phyloP scores from a whole-genome alignment of 2,113 vertebrate species.

The Pongo abelii region DNA sequence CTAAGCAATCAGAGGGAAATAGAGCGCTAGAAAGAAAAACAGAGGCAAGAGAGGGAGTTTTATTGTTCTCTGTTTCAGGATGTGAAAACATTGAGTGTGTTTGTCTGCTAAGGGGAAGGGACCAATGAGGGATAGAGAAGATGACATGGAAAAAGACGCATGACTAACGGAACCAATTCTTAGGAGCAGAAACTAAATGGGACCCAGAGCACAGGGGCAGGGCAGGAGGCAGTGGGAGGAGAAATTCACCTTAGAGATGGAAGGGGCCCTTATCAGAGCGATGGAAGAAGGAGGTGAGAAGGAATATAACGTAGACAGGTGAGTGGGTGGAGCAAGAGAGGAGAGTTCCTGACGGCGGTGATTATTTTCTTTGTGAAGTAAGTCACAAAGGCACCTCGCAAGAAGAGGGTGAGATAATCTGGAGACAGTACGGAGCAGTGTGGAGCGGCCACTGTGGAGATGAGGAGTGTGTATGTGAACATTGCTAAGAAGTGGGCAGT shows the following conservation, averaged over 20 bases:
- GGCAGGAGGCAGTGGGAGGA: background rate
- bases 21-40: background rate
- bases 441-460: background rate
- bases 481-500: background rate
- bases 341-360: background rate
- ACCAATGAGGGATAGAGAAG: background rate
- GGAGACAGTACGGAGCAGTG: background rate
- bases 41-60: background rate
- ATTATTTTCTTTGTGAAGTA: background rate
- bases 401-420: background rate
- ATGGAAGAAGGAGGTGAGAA: background rate
- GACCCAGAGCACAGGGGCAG: background rate
- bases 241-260: background rate
- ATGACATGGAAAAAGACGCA: background rate
- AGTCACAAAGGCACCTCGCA: background rate
- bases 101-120: background rate
- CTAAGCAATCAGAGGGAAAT: background rate
- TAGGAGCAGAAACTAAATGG: background rate
- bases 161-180: background rate
- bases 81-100: background rate
- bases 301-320: background rate
- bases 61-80: background rate
- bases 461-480: rapidly evolving
- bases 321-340: no score
- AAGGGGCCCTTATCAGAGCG: background rate